These are phyloP conservation scores for Gobius niger DNA, from an alignment of 2,113 vertebrate species.

Conservation along the genomic window DNA sequence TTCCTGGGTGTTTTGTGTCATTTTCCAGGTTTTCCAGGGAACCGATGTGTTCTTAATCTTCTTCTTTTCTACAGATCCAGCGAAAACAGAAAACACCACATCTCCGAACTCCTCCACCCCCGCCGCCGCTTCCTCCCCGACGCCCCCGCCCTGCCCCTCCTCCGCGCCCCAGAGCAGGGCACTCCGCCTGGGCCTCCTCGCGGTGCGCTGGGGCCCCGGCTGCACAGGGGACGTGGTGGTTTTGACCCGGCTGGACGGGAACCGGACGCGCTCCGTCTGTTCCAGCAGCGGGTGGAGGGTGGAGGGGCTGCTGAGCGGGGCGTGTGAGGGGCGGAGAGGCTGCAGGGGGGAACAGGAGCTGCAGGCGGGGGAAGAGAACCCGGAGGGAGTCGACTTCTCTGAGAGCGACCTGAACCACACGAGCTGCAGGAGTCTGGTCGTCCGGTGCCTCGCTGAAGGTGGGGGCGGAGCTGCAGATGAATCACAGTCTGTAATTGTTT, in stretches of 20 bases:
- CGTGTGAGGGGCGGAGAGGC: constrained; percentile 20
- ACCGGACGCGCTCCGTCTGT: not conserved
- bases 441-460: constrained; percentile 50
- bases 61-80: constrained; percentile 8
- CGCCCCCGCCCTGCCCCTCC: accelerated
- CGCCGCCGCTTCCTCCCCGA: accelerated
- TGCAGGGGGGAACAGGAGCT: accelerated
- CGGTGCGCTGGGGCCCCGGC: accelerated
- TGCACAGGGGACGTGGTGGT: constrained; percentile 29
- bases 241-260: not conserved
- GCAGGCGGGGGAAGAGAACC: accelerated
- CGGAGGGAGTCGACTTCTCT: accelerated
- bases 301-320: accelerated
- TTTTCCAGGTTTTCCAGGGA: no score
- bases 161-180: not conserved
- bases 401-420: accelerated
- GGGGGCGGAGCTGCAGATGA: constrained; percentile 7
- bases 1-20: no score
- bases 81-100: accelerated
- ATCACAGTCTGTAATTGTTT: no score
- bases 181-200: not conserved
- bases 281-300: accelerated
- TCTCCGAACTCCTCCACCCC: accelerated
- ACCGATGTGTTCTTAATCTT: not conserved
- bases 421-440: accelerated